Percentiles rank a stretch among this genome's conserved stretches.
Evolutionary conservation across 2,113 vertebrate species (phyloP).

Genomic region (Otis tarda): DNA sequence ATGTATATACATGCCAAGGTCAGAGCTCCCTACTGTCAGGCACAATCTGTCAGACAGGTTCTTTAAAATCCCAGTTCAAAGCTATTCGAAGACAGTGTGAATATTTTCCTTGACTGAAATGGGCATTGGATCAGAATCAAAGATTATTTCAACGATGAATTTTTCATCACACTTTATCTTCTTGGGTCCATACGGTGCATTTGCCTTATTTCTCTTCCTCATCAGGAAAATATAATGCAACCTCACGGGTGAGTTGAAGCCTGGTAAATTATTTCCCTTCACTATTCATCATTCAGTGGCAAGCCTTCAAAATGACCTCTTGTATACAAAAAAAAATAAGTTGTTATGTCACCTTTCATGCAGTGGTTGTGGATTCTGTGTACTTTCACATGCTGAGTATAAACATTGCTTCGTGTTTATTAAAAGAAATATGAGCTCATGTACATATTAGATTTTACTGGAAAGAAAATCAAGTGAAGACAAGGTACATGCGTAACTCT

Average conservation of each 20-base stretch:
- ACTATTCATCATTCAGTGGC: neutral
- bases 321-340: neutral
- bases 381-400: neutral
- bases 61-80: neutral
- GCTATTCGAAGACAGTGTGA: neutral
- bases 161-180: slow-evolving; percentile 13
- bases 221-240: neutral
- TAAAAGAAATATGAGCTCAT: neutral
- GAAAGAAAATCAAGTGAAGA: neutral
- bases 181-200: neutral
- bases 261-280: neutral
- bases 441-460: neutral
- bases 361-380: neutral
- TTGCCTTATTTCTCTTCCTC: neutral
- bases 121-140: neutral
- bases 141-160: neutral
- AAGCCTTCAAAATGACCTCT: neutral
- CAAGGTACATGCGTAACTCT: too few species aligned
- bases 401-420: neutral
- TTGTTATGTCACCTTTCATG: neutral
- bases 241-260: neutral
- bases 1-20: neutral
- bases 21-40: neutral
- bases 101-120: slow-evolving; percentile 13
- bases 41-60: neutral